Evolutionary conservation across 2,113 vertebrate genomes (phyloP).

Genomic region (Serilophus lunatus): DNA sequence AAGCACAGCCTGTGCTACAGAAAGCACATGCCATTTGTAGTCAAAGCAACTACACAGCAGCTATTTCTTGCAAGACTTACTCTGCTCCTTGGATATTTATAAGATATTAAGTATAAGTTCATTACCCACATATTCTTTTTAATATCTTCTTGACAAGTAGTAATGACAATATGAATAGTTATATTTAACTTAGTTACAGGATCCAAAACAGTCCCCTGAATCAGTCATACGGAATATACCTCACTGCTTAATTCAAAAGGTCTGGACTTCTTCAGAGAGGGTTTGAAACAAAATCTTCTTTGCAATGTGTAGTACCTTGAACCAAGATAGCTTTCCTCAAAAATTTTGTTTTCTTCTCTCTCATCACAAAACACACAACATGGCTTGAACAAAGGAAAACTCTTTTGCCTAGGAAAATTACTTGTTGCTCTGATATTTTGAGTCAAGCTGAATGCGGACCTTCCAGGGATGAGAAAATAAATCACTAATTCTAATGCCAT

Average conservation of each 20-base stretch:
- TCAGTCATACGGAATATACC: not conserved
- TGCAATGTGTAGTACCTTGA: constrained; percentile 50
- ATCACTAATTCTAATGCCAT: constrained; percentile 23
- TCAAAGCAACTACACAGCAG: not conserved
- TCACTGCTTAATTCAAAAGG: constrained; percentile 22
- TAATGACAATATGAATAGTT: not conserved
- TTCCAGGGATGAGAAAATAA: constrained; percentile 51
- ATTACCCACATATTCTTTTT: not conserved
- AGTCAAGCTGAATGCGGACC: not conserved
- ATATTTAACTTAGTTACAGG: not conserved
- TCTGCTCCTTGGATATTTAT: not conserved
- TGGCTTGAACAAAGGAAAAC: constrained; percentile 58
- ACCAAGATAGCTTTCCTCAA: constrained; percentile 63
- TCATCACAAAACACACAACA: constrained; percentile 57
- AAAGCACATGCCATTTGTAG: not conserved
- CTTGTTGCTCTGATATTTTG: constrained; percentile 45
- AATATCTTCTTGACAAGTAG: not conserved
- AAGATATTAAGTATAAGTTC: not conserved
- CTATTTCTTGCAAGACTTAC: not conserved
- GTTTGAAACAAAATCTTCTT: constrained; percentile 40
- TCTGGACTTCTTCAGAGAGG: constrained; percentile 48
- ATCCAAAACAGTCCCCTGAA: not conserved
- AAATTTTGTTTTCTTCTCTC: constrained; percentile 52
- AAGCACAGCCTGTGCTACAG: not conserved
- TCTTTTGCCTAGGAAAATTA: constrained; percentile 22